Percentiles rank a stretch among this genome's conserved stretches.
Conservation (phyloP, 2,888 invertebrate species). For the Theodoxus fluviatilis region DNA sequence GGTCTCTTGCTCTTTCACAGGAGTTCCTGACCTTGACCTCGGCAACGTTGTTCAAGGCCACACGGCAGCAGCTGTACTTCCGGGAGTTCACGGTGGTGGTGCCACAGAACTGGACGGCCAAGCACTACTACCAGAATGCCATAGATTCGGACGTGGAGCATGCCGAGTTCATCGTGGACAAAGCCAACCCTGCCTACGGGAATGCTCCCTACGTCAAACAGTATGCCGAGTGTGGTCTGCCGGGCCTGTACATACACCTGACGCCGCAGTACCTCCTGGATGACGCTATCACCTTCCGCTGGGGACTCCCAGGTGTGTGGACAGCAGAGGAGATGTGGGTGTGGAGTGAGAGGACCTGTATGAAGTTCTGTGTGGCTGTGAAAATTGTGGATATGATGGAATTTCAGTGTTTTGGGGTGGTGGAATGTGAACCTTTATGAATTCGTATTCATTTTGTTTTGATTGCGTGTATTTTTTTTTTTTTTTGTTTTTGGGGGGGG, state of each 20-base stretch:
- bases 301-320: slow-evolving; percentile 36
- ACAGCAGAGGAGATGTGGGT: not conserved
- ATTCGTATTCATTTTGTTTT: no score
- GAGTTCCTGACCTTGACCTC: slow-evolving; percentile 70
- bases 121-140: slow-evolving; percentile 37
- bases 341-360: no score
- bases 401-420: no score
- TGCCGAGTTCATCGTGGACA: slow-evolving; percentile 69
- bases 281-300: slow-evolving; percentile 32
- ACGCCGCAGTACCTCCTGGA: slow-evolving; percentile 44
- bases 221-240: slow-evolving; percentile 40
- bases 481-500: no score
- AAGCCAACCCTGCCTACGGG: slow-evolving; percentile 60
- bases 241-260: slow-evolving; percentile 44
- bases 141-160: slow-evolving; percentile 44
- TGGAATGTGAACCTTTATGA: no score
- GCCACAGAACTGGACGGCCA: slow-evolving; percentile 71
- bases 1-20: no score
- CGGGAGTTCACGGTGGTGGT: slow-evolving; percentile 71
- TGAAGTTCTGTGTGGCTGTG: no score
- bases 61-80: slow-evolving; percentile 67
- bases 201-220: slow-evolving; percentile 43
- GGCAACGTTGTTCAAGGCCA: slow-evolving; percentile 70
- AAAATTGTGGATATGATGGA: no score
- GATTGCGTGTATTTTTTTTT: no score